Base-by-base conservation (phyloP, 2,797 vertebrate species). In the Vultur gryphus region DNA sequence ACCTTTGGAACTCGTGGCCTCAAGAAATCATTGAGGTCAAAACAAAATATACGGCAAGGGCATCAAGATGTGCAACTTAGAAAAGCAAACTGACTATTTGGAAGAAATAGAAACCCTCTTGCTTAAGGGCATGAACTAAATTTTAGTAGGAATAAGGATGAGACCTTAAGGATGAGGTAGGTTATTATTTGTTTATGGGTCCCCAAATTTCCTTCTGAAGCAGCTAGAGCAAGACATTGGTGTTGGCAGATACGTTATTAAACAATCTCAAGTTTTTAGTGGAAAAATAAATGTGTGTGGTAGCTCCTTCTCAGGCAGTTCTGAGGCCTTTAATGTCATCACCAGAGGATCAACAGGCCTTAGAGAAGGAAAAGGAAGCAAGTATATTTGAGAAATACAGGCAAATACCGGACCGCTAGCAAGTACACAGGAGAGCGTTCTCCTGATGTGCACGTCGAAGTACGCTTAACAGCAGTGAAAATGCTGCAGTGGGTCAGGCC, bases 11-110 rank as follows among this genome's bases (percentile, higher is more conserved):
- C 87, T 61, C 4, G 6, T 23, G 75, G 89, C 84, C 91, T 91
- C 70, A 87, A 77, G 79, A 91, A 93, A 87, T 87, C 81, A 62
- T 8, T 16, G 75, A 95, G 84, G 84, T 92, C 71, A 89, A 85
- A 95, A 55, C 28, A 84, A 92, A 89, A 92, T 77, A 81, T 4
- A 55, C 17, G 75, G 59, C 87, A 79, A 90, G 46, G 28, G 51
- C 62, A 83, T 57, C 2, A 13, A 90, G 59, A 92, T 37, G 44
- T 31, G 41, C 67, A 58, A 77, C 43, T 66, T 0, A 1, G 88
- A 93, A 86, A 87, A 87, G 59, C 55, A 83, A 93, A 91, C 65
- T 16, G 57, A 78, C 46, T 72, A 48, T 65, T 9, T 78, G 51
- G 39, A 72, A 65, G 58, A 87, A 82, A 84, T 1, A 84, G 17